Evolutionary conservation across 2,113 vertebrate genomes (phyloP).

Genomic region (Hippocampus guttulatus): DNA sequence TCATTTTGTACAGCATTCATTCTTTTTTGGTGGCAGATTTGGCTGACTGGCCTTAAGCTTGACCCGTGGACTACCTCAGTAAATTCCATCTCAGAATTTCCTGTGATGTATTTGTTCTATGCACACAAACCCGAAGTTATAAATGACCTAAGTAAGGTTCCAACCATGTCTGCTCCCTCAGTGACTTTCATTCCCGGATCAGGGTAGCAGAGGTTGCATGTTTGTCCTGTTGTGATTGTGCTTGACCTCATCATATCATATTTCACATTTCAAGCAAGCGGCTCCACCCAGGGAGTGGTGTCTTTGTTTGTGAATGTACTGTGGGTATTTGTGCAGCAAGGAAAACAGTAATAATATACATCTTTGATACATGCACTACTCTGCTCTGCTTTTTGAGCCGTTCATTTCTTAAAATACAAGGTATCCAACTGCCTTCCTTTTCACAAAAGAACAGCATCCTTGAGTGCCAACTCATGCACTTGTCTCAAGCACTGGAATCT

Average conservation of each 20-base stretch:
- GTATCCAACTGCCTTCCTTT: constrained; percentile 12
- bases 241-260: neutral
- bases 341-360: neutral
- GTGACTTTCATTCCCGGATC: neutral
- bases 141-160: neutral
- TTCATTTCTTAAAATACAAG: constrained; percentile 12
- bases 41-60: neutral
- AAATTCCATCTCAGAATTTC: neutral
- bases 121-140: neutral
- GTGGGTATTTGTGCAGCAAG: neutral
- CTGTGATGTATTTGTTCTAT: neutral
- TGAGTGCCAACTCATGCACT: constrained; percentile 25
- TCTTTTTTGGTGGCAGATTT: neutral
- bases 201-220: neutral
- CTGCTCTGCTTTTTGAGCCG: neutral
- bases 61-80: neutral
- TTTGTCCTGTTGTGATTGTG: constrained; percentile 1
- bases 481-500: neutral
- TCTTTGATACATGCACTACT: neutral
- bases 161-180: neutral
- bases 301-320: neutral
- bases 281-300: neutral
- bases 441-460: constrained; percentile 2
- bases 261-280: neutral
- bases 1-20: neutral